A percentile compares a stretch with the other conserved stretches of the same genome.
phyloP scores from a whole-genome alignment of 2,113 vertebrate genomes.

The Colaptes auratus region DNA sequence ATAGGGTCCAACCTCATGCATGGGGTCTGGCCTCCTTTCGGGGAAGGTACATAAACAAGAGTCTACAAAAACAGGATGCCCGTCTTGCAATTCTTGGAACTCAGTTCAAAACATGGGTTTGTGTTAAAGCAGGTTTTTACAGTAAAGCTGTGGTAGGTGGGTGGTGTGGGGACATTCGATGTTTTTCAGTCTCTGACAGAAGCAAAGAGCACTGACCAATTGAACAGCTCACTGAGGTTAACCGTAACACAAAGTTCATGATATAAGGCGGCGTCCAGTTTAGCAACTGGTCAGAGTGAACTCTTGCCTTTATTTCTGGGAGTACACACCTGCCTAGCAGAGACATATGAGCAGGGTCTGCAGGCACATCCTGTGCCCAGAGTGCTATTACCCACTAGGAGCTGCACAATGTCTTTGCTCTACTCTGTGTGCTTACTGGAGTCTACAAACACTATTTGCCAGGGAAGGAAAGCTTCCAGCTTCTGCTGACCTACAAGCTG shows the following conservation, averaged over 20 bases:
- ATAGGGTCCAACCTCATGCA: too few relatives aligned
- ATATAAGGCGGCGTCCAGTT: neutral
- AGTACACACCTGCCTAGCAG: too few relatives aligned
- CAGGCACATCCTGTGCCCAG: rapidly evolving
- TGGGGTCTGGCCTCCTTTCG: too few relatives aligned
- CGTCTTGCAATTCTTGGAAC: too few relatives aligned
- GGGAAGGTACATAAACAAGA: too few relatives aligned
- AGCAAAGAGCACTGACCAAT: neutral
- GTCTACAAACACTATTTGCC: neutral
- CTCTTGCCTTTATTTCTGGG: neutral
- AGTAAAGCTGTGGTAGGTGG: too few relatives aligned
- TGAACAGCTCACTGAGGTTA: rapidly evolving
- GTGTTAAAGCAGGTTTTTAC: too few relatives aligned
- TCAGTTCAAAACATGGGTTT: too few relatives aligned
- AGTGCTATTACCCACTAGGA: neutral
- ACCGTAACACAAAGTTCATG: neutral
- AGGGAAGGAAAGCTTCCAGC: neutral
- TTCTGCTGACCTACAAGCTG: neutral
- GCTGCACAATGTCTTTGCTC: rapidly evolving
- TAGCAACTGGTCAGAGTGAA: neutral
- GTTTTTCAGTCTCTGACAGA: too few relatives aligned
- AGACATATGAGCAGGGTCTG: too few relatives aligned
- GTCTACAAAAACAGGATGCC: too few relatives aligned
- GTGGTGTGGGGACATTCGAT: too few relatives aligned
- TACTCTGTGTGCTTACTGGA: neutral